phyloP scores from a whole-genome alignment of 1,140 invertebrate genomes.

The Diachasma alloeum region DNA sequence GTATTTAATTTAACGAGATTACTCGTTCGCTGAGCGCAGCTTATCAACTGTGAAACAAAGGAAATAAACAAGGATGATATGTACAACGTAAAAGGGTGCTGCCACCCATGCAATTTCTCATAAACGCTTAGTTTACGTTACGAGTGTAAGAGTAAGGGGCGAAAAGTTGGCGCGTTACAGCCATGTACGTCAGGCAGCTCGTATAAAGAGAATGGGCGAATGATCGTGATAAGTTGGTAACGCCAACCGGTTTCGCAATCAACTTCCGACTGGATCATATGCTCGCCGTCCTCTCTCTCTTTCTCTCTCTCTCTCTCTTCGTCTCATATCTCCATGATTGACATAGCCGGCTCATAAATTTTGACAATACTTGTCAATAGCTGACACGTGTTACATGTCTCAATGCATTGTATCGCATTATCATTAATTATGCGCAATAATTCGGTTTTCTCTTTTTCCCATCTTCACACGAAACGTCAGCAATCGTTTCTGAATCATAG shows the following conservation, averaged over 20 bases:
- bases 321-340: background rate
- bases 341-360: background rate
- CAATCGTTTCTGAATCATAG: too few species aligned
- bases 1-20: background rate
- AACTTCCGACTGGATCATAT: conserved; percentile 6
- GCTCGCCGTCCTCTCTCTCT: background rate
- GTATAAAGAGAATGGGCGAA: conserved; percentile 14
- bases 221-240: conserved; percentile 13
- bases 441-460: too few species aligned
- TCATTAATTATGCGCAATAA: too few species aligned
- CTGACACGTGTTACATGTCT: background rate
- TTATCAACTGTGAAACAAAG: background rate
- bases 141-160: background rate
- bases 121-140: background rate
- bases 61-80: background rate
- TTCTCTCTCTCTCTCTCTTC: too few species aligned
- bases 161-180: background rate
- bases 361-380: background rate
- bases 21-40: background rate
- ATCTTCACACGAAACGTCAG: too few species aligned
- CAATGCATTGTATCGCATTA: background rate
- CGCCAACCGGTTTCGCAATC: conserved; percentile 1
- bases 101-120: background rate
- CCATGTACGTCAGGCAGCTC: background rate
- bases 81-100: background rate